Base-by-base conservation (phyloP, 2,797 vertebrate species). In the Falco biarmicus region DNA sequence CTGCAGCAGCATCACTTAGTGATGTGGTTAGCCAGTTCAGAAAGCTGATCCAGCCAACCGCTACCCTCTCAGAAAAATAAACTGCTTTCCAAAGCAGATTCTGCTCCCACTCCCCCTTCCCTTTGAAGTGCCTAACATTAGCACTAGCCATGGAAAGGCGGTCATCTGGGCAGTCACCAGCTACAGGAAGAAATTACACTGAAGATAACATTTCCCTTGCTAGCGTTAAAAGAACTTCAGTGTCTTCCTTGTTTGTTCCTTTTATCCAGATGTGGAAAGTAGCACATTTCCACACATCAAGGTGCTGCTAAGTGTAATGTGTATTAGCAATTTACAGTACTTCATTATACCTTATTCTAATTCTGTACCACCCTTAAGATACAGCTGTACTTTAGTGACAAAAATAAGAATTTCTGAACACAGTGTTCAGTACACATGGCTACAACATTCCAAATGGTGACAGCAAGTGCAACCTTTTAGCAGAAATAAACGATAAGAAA, bases 321-420 rank as follows among this genome's bases (percentile, higher is more conserved):
- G 45, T 66, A 82, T 71, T 77, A 95, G 66, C 76, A 91, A n/a
- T 16, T 17, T 63, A 77, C 53, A 66, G 56, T 24, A 56, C 43
- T 60, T 92, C 70, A 75, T 94, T 70, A 70, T 51, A 90, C 41
- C 18, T 79, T 69, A 70, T 84, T 93, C 87, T 90, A 95, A 95
- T 91, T 95, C 85, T 71, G 43, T 71, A 59, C 29, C 34, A 56
- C 70, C 71, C 60, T 71, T 87, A 90, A 82, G 59, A 93, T 80
- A 66, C 83, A 95, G 80, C 57, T 88, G 37, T 83, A 91, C 79
- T 92, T 91, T 11, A 9, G 18, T 87, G 94, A 96, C 90, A 95
- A 95, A 96, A 95, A 93, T 73, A 87, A 94, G 82, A 71, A 74
- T 61, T 88, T 94, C 63, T 84, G 80, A 94, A 92, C 90, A 82